Conservation (phyloP, 2,113 vertebrate species). For the Prietella phreatophila region DNA sequence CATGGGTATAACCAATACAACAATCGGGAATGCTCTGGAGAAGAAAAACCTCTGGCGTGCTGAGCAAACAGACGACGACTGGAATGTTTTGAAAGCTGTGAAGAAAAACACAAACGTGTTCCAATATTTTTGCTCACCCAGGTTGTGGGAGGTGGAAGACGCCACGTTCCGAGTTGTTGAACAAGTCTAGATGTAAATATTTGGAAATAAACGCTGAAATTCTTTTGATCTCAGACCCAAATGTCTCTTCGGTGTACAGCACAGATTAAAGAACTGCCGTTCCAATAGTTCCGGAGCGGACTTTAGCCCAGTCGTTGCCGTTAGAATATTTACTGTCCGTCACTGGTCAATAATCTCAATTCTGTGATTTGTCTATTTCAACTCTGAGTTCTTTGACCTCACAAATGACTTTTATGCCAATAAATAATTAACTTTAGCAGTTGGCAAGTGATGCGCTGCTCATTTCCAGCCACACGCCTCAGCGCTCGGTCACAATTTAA, state of each 20-base stretch:
- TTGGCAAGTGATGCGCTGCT: not conserved
- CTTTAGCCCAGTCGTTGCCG: no score
- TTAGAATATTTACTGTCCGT: no score
- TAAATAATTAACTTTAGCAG: not conserved
- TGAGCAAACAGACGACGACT: not conserved
- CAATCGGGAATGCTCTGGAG: no score
- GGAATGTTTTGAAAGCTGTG: not conserved
- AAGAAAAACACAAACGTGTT: not conserved
- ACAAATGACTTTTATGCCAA: not conserved
- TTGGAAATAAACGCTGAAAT: no score
- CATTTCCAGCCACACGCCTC: not conserved
- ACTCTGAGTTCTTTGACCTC: not conserved
- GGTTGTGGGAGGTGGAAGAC: no score
- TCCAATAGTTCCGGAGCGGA: no score
- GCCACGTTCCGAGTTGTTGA: no score
- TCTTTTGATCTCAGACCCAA: no score
- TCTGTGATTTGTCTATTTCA: not conserved
- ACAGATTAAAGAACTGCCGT: no score
- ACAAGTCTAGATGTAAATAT: no score
- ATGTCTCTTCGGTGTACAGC: no score
- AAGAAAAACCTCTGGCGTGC: not conserved
- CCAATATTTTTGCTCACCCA: not conserved
- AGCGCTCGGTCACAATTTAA: not conserved
- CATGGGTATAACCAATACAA: no score
- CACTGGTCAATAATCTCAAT: not conserved